Conservation (phyloP, 2,113 vertebrate genomes). For the Ia io region DNA sequence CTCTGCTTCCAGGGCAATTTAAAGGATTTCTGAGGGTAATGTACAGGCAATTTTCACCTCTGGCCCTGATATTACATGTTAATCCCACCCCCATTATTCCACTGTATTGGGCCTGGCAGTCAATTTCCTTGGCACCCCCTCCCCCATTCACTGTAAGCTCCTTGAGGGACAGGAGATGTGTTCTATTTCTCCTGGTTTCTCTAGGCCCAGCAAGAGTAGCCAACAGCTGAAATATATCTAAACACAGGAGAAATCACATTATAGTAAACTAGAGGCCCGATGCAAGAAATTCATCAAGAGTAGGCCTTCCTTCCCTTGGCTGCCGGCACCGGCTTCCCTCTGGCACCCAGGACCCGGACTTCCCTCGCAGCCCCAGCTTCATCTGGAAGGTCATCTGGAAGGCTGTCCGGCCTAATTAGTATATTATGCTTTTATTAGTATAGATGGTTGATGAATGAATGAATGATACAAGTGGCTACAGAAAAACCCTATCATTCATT, state of each 20-base stretch:
- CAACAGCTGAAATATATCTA: background rate
- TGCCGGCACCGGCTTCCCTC: too few species aligned
- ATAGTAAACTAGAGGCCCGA: background rate
- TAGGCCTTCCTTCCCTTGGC: too few species aligned
- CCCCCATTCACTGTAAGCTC: background rate
- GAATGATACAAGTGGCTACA: background rate
- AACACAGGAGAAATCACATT: background rate
- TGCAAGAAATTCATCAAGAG: too few species aligned
- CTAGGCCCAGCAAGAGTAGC: background rate
- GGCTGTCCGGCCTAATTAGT: too few species aligned
- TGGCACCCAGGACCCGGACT: too few species aligned
- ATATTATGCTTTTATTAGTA: too few species aligned
- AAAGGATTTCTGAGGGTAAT: background rate
- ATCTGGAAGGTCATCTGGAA: too few species aligned
- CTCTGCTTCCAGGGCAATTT: background rate
- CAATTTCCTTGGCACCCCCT: background rate
- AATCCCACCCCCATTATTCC: background rate
- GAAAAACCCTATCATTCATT: background rate
- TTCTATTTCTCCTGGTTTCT: background rate
- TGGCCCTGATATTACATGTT: background rate
- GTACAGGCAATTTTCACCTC: background rate
- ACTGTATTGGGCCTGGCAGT: accelerated
- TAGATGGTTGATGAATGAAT: background rate
- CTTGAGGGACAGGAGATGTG: background rate
- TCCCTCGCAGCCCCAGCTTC: too few species aligned